Evolutionary conservation across 2,888 invertebrate genomes (phyloP), one percentile per base, ranked within the genome.

Genomic region (Eretmocerus hayati): DNA sequence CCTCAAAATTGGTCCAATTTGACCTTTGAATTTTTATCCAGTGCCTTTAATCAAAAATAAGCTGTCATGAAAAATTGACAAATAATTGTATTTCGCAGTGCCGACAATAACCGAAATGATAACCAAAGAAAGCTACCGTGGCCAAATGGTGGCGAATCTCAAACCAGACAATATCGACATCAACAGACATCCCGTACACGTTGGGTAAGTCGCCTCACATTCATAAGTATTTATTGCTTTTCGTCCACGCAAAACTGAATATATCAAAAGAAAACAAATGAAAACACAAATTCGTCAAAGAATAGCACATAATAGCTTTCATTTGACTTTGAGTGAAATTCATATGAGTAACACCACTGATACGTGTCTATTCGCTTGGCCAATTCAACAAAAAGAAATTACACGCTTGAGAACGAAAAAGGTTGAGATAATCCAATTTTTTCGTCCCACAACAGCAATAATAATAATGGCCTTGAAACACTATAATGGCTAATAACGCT

Each of bases 151-250:
- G 13, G 75, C 74, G 42, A 77, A 78, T 61, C 78, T 81, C 59
- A 80, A 74, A 18, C 74, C 75, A 5, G 81, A 81, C 60, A 81
- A 82, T 66, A 73, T 81, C n/a, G 77, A 77, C 60, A 80, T 81
- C 56, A 75, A 77, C 48, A 72, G 79, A 52, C 81, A 80, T 58
- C 81, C 81, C 15, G 75, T 81, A 44, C 81, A 81, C 63, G 78
- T 80, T 59, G 81, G 81, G 81, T 82, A 75, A 73, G 77, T 75
- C 43, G 39, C 26, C 41, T 41, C 50, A 35, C 41, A 21, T 26
- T 15, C 26, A n/a, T n/a, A n/a, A n/a, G n/a, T 21, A 30, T 31
- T 41, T 46, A 11, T 39, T 22, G 23, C 21, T 39, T 18, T 31
- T 38, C 21, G 19, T 20, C 21, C 20, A 20, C 20, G 9, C 36